Conservation (phyloP, 1,140 invertebrate genomes). For the Melanaphis sacchari region DNA sequence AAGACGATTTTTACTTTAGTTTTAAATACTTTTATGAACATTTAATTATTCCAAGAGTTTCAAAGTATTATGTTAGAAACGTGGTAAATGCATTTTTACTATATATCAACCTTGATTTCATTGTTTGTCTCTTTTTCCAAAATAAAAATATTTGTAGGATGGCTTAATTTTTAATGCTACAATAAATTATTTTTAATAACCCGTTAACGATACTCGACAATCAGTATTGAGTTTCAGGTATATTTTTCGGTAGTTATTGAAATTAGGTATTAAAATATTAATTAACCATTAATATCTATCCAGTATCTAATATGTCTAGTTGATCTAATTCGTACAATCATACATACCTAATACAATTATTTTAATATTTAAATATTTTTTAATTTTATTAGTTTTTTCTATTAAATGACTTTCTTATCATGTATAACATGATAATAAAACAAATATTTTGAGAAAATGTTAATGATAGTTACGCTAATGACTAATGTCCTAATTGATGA, state of each 20-base stretch:
- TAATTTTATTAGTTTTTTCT: background rate
- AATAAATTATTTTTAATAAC: background rate
- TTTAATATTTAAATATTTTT: background rate
- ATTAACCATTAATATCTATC: no score
- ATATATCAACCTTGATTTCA: background rate
- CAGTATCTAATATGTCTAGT: no score
- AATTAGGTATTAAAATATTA: no score
- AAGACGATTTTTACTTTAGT: background rate
- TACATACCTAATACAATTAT: background rate
- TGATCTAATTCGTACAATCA: no score
- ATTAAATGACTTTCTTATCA: background rate
- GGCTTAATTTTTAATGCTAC: background rate
- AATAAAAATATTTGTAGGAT: background rate
- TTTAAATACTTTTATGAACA: background rate
- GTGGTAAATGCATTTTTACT: background rate
- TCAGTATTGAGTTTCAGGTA: background rate
- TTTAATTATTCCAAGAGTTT: background rate
- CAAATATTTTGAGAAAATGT: background rate
- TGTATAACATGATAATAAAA: background rate
- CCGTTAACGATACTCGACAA: background rate
- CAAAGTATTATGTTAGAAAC: background rate
- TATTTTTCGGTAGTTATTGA: no score
- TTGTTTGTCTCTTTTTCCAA: background rate
- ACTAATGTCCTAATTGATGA: background rate
- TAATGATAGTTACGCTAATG: background rate